A percentile compares a stretch with the other conserved stretches of the same genome.
phyloP scores from a whole-genome alignment of 2,888 invertebrate species.

The Dimorphilus gyrociliatus region DNA sequence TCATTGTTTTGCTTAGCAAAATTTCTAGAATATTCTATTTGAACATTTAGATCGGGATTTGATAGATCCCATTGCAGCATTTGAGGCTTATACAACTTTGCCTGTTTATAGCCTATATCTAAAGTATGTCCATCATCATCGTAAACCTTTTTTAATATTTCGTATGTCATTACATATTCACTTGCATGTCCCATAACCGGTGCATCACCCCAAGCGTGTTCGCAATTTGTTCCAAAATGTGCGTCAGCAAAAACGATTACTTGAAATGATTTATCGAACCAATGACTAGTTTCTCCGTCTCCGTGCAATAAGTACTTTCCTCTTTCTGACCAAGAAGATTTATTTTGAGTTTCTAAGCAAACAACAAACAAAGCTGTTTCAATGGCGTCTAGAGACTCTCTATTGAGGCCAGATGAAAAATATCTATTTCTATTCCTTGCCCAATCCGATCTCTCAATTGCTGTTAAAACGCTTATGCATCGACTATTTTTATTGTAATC shows the following conservation, averaged over 20 bases:
- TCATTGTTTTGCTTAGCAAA: conserved; percentile 38
- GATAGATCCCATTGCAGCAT: too few relatives aligned
- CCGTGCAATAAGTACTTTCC: conserved; percentile 38
- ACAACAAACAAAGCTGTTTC: conserved; percentile 39
- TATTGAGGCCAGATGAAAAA: conserved; percentile 35
- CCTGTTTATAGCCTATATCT: neutral
- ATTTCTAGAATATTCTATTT: too few relatives aligned
- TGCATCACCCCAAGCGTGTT: conserved; percentile 41
- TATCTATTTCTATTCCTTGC: conserved; percentile 32
- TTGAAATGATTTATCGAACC: conserved; percentile 41
- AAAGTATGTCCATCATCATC: neutral
- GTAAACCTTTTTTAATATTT: conserved; percentile 33
- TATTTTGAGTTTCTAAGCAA: conserved; percentile 25
- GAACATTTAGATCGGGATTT: too few relatives aligned
- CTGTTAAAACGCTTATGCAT: conserved; percentile 36
- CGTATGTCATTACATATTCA: conserved; percentile 38
- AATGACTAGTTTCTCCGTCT: conserved; percentile 36
- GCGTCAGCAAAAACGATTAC: conserved; percentile 38
- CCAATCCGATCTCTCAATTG: conserved; percentile 38
- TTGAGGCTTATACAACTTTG: neutral
- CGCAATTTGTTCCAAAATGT: conserved; percentile 39
- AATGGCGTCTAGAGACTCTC: conserved; percentile 33
- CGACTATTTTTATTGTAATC: conserved; percentile 23
- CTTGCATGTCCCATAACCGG: conserved; percentile 40
- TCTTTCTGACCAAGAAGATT: conserved; percentile 24